These are phyloP conservation scores for Coreius guichenoti DNA, from an alignment of 2,797 vertebrate species.

Conservation along the genomic window DNA sequence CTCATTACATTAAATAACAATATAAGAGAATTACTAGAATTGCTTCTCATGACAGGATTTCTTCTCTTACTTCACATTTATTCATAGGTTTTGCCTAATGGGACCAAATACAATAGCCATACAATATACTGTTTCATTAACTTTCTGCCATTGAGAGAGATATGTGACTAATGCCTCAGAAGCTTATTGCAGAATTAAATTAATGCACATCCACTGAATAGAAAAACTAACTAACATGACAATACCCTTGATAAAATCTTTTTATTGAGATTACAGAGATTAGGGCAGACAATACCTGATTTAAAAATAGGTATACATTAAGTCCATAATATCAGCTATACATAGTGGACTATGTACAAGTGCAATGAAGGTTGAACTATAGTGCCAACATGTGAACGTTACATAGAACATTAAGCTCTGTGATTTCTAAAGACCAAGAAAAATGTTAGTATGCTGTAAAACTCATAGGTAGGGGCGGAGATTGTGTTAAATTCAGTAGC, in stretches of 20 bases:
- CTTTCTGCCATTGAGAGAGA: not conserved
- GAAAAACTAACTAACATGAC: slow-evolving; percentile 21
- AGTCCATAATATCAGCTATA: slow-evolving; percentile 10
- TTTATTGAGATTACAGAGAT: slow-evolving; percentile 31
- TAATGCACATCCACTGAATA: slow-evolving; percentile 21
- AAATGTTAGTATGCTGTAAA: not conserved
- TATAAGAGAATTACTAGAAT: too few relatives aligned
- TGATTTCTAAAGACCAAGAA: slow-evolving; percentile 1
- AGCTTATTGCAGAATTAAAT: slow-evolving; percentile 15
- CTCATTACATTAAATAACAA: too few relatives aligned
- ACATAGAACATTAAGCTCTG: not conserved
- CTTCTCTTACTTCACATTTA: not conserved
- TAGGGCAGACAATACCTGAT: slow-evolving; percentile 3
- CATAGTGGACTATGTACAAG: not conserved
- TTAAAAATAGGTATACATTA: slow-evolving; percentile 25
- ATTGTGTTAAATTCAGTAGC: not conserved
- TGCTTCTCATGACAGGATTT: too few relatives aligned
- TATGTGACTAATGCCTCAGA: slow-evolving; percentile 1
- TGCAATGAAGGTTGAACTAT: not conserved
- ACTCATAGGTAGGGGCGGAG: too few relatives aligned
- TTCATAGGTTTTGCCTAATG: slow-evolving; percentile 2
- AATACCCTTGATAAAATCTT: slow-evolving; percentile 19
- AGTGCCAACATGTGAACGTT: not conserved
- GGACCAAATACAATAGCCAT: slow-evolving; percentile 2
- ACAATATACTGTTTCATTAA: not conserved